Evolutionary conservation across 1,140 invertebrate genomes (phyloP).

Genomic region (Chironomus striatipennis): DNA sequence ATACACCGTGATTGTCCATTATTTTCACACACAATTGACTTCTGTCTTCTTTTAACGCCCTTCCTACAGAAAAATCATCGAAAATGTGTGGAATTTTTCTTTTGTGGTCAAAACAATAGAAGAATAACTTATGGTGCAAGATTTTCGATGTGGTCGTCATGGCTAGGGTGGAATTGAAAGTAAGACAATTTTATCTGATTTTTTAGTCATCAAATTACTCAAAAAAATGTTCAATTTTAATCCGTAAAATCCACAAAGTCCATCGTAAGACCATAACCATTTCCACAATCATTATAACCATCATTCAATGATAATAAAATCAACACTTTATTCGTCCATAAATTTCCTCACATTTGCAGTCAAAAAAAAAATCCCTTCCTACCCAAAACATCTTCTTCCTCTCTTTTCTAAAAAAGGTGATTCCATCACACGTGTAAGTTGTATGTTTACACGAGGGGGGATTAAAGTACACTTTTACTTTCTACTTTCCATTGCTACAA

Average conservation of each 20-base stretch:
- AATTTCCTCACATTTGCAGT: not conserved
- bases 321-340: not conserved
- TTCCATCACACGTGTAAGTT: not conserved
- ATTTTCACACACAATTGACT: slow-evolving; percentile 3
- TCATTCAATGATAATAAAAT: not conserved
- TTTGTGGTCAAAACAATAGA: not conserved
- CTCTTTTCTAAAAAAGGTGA: not conserved
- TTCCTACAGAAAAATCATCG: not conserved
- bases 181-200: not conserved
- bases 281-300: not conserved
- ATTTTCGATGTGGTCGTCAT: no score
- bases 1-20: not conserved
- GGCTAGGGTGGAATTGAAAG: not conserved
- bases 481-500: no score
- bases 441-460: not conserved
- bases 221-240: no score
- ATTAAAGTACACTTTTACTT: not conserved
- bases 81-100: not conserved
- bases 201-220: no score
- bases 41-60: not conserved
- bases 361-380: not conserved
- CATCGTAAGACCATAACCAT: no score
- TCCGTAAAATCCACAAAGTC: no score
- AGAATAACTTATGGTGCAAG: no score
- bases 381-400: not conserved